These are phyloP conservation scores for Phalacrocorax pelagicus DNA, from an alignment of 2,113 vertebrate species.

Conservation along the genomic window DNA sequence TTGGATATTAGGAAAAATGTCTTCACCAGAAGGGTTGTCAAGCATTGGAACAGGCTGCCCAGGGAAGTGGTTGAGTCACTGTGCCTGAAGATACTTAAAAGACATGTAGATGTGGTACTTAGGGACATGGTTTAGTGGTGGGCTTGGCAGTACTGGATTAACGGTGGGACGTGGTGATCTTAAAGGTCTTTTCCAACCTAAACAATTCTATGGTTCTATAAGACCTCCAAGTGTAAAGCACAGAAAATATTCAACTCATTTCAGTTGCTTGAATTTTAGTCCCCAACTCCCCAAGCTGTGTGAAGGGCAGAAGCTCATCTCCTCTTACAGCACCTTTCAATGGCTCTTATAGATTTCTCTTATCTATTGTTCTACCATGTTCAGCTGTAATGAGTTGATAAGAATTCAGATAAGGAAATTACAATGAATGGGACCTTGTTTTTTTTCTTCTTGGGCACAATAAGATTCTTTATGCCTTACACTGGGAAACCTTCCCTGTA, in stretches of 20 bases:
- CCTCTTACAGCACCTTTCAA: not conserved
- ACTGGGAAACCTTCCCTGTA: not conserved
- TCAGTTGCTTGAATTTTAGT: not conserved
- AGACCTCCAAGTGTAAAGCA: not conserved
- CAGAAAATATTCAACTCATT: not conserved
- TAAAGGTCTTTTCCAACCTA: no score
- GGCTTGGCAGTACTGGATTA: no score
- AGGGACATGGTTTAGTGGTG: no score
- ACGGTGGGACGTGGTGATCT: no score
- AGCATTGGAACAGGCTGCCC: no score
- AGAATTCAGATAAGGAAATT: not conserved
- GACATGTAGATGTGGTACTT: no score
- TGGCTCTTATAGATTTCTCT: not conserved
- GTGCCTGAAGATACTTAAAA: no score
- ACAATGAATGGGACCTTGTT: not conserved
- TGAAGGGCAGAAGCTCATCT: constrained; percentile 4
- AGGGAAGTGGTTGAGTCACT: no score
- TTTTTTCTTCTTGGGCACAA: not conserved
- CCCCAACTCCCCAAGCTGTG: not conserved
- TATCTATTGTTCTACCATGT: not conserved
- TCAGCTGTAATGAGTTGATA: not conserved
- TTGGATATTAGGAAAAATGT: no score
- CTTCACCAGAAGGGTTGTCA: no score
- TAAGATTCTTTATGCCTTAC: not conserved
- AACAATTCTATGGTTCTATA: not conserved